A percentile compares a stretch with the other conserved stretches of the same genome.
These are phyloP conservation scores for Odocoileus hemionus DNA, from an alignment of 2,113 vertebrate species.

Conservation along the genomic window DNA sequence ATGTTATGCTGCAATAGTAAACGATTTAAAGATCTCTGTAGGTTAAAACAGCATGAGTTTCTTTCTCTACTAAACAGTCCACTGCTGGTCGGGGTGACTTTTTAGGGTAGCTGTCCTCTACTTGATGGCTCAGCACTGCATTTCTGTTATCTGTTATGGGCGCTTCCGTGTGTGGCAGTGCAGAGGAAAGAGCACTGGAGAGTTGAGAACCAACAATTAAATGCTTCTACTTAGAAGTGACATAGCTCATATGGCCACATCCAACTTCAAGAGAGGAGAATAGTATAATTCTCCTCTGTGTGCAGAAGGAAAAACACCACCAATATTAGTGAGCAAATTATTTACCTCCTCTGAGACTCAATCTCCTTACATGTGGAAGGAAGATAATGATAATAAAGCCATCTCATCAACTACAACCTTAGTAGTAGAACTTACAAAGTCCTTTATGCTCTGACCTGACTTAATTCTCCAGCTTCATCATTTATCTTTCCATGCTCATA, in stretches of 20 bases:
- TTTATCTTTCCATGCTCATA: background rate
- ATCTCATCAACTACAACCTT: background rate
- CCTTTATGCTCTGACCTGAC: background rate
- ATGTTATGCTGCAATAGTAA: background rate
- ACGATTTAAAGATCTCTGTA: slow-evolving; percentile 9
- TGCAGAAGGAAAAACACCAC: background rate
- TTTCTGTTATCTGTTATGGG: background rate
- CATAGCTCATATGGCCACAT: background rate
- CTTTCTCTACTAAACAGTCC: background rate
- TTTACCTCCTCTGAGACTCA: background rate
- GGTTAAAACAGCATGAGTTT: background rate
- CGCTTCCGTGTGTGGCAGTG: background rate
- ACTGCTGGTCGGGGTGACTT: background rate
- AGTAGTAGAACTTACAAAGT: background rate
- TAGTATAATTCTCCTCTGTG: background rate
- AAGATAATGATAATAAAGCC: background rate
- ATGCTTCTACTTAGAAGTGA: background rate
- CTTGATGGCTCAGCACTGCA: background rate
- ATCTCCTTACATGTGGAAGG: background rate
- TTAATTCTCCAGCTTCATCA: background rate
- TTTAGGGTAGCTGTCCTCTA: background rate
- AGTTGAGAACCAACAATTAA: background rate
- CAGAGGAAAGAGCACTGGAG: background rate
- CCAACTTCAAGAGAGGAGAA: slow-evolving; percentile 11
- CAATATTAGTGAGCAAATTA: background rate